A percentile compares a stretch with the other conserved stretches of the same genome.
Evolutionary conservation across 2,797 vertebrate genomes (phyloP).

Genomic region (Chiloscyllium punctatum): DNA sequence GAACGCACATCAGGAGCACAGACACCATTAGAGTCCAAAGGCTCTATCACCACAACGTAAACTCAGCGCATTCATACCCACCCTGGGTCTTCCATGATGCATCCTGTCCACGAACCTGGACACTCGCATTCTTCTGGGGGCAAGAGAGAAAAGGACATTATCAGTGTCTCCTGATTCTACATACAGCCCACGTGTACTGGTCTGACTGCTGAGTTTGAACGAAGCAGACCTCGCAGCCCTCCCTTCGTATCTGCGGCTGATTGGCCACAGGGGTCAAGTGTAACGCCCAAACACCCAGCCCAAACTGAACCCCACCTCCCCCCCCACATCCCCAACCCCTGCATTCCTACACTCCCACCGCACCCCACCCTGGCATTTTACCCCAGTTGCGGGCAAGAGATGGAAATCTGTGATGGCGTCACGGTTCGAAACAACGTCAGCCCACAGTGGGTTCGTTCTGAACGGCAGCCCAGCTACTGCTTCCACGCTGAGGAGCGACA

Average conservation of each 20-base stretch:
- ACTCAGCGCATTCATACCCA: slow-evolving; percentile 67
- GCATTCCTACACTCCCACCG: background rate
- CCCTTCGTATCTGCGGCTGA: background rate
- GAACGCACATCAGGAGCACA: background rate
- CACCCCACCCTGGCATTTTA: background rate
- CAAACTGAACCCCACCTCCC: background rate
- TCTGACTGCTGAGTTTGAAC: background rate
- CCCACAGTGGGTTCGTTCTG: background rate
- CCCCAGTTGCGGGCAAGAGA: background rate
- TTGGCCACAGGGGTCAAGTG: background rate
- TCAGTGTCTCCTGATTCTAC: background rate
- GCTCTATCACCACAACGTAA: no score
- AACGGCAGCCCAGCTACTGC: background rate
- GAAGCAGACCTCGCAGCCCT: no score
- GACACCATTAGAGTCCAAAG: background rate
- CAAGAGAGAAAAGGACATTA: slow-evolving; percentile 43
- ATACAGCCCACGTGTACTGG: no score
- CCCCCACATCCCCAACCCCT: background rate
- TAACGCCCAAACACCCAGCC: background rate
- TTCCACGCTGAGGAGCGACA: background rate
- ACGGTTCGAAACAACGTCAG: background rate
- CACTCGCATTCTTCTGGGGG: slow-evolving; percentile 86
- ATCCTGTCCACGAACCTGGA: slow-evolving; percentile 80
- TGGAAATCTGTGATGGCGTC: background rate
- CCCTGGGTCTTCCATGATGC: slow-evolving; percentile 99